Conservation (phyloP, 64 coral and sea anemone genomes). For the Pocillopora verrucosa region DNA sequence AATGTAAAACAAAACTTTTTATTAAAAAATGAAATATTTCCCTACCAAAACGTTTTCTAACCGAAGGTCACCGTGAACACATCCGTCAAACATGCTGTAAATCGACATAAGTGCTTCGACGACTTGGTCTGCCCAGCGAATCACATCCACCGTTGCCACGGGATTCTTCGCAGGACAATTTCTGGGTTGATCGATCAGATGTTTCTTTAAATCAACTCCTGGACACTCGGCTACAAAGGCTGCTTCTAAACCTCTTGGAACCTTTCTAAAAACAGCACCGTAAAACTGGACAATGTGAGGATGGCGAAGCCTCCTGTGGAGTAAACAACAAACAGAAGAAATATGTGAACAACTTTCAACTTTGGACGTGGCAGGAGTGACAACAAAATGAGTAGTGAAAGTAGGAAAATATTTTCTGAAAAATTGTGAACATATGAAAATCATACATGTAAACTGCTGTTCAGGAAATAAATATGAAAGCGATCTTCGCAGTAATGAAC, state of each 20-base stretch:
- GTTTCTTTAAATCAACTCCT: no score
- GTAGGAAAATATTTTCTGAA: no score
- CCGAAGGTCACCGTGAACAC: slow-evolving; percentile 1
- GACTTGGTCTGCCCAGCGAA: not conserved
- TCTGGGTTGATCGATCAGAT: no score
- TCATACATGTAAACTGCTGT: no score
- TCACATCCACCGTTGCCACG: not conserved
- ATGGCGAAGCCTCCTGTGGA: not conserved
- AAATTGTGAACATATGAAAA: no score
- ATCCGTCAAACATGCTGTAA: not conserved
- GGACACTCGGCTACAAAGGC: not conserved
- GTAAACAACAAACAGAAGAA: not conserved
- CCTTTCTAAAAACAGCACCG: not conserved
- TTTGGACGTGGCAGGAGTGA: no score
- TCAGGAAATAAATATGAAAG: no score
- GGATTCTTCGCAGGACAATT: not conserved
- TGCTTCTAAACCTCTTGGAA: not conserved
- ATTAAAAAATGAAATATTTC: not conserved
- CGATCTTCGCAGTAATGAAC: no score
- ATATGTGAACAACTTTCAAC: no score
- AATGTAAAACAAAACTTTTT: no score
- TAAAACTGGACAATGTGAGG: slow-evolving; percentile 7
- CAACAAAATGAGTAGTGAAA: no score
- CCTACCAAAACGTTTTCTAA: slow-evolving; percentile 4
- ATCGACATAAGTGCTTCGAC: not conserved